Evolutionary conservation across 2,113 vertebrate species (phyloP), one percentile per base, ranked within the genome.

Genomic region (Bothrops jararaca): DNA sequence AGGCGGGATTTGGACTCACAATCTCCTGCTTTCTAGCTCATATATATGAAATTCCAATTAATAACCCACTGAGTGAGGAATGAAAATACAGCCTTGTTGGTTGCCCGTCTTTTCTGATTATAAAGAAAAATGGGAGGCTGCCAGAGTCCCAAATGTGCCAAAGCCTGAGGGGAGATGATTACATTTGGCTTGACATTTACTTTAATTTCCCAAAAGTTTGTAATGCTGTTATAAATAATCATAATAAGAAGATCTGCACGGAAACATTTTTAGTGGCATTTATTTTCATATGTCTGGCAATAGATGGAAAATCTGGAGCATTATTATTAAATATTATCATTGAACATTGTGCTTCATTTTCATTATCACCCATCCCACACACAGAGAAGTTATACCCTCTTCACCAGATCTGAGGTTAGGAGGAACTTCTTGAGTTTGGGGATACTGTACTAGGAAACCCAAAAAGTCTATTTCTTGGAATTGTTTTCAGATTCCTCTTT

Each of bases 71-170:
- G 97, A 97, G 94, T 97, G 92, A 74, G 96, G 96, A 96, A 96
- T 96, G 95, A 96, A 97, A 97, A 97, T 97, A 96, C 95, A 98
- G 96, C 94, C 94, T 94, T 97, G 97, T 97, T 96, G 96, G 94
- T 92, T 91, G 95, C 93, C 94, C 97, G 96, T 97, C 97, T 97
- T 96, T 64, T 34, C 91, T 0, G 50, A 95, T 97, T 97, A 98
- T 97, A 96, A 97, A 97, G 97, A 98, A 97, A 97, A 97, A 97
- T 97, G 96, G 92, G 97, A 93, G 95, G 94, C 95, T 97, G 97
- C 97, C 97, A 97, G 95, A 93, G 93, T 96, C 95, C 94, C 96
- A 95, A 97, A 97, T 95, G 96, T 96, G 96, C 96, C 94, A 93
- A 95, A 96, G 96, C 96, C 95, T 20, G 93, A 94, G 95, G 92